A percentile compares a stretch with the other conserved stretches of the same genome.
These are phyloP conservation scores for Tachysurus fulvidraco DNA, from an alignment of 2,113 vertebrate species.

Conservation along the genomic window DNA sequence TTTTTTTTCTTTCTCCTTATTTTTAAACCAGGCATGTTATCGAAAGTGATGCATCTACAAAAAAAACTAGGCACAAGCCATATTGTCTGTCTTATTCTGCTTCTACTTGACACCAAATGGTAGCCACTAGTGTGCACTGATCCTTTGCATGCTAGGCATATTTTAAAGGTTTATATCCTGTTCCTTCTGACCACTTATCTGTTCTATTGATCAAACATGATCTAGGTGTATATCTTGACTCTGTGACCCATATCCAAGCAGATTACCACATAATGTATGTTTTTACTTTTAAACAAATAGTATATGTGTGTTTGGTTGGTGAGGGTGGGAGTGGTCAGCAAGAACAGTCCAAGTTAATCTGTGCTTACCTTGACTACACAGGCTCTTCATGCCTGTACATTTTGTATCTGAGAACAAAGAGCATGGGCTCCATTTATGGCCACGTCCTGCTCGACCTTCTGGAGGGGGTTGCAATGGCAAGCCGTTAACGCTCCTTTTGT, in stretches of 20 bases:
- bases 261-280: slow-evolving; percentile 7
- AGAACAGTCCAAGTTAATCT: slow-evolving; percentile 48
- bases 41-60: slow-evolving; percentile 1
- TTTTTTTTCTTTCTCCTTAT: background rate
- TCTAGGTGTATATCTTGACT: background rate
- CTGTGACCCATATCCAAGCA: slow-evolving; percentile 2
- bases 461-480: slow-evolving; percentile 34
- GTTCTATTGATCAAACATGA: slow-evolving; percentile 3
- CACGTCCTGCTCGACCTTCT: background rate
- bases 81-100: background rate
- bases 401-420: slow-evolving; percentile 37
- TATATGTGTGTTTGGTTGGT: slow-evolving; percentile 18
- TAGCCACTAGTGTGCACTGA: slow-evolving; percentile 28
- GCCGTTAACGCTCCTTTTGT: slow-evolving; percentile 52
- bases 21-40: slow-evolving; percentile 17
- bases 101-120: slow-evolving; percentile 14
- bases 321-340: background rate
- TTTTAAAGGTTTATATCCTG: background rate
- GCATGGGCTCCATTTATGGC: slow-evolving; percentile 48
- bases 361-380: slow-evolving; percentile 44
- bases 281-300: slow-evolving; percentile 25
- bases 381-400: background rate
- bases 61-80: slow-evolving; percentile 14
- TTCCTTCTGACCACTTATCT: background rate
- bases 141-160: slow-evolving; percentile 2